phyloP scores from a whole-genome alignment of 2,888 invertebrate genomes.

The Amorpha juglandis region DNA sequence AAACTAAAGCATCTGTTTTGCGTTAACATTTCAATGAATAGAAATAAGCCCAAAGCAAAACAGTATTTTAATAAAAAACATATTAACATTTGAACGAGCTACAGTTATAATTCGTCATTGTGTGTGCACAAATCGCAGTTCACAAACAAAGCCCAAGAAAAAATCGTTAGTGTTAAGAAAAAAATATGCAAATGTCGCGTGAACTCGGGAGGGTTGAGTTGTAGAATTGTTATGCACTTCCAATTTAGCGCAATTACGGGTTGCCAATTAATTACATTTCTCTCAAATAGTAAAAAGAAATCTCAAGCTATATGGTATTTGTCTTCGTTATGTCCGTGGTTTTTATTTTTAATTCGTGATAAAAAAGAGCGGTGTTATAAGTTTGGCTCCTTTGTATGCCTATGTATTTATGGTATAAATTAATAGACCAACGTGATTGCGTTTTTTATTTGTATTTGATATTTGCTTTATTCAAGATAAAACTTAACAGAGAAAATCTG shows the following conservation, averaged over 20 bases:
- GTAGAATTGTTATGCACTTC: conserved; percentile 49
- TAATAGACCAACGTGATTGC: no score
- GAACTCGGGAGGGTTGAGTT: conserved; percentile 50
- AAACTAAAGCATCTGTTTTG: conserved; percentile 26
- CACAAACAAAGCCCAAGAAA: conserved; percentile 58
- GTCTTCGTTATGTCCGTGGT: neutral
- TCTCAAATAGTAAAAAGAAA: neutral
- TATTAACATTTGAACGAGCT: conserved; percentile 72
- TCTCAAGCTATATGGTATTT: no score
- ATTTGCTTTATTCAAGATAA: no score
- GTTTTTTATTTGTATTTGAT: no score
- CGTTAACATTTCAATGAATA: conserved; percentile 26
- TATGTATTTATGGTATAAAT: no score
- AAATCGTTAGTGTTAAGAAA: conserved; percentile 57
- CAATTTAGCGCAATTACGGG: conserved; percentile 40
- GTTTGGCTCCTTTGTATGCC: no score
- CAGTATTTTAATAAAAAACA: conserved; percentile 58
- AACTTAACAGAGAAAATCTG: no score
- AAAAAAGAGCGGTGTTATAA: no score
- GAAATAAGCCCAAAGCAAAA: conserved; percentile 23
- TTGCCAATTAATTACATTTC: conserved; percentile 43
- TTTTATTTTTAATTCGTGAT: neutral
- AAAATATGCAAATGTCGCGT: conserved; percentile 66
- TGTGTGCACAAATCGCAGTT: conserved; percentile 56
- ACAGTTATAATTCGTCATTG: conserved; percentile 71